Conservation (phyloP, 1,140 invertebrate genomes). For the Drosophila kanapiae region DNA sequence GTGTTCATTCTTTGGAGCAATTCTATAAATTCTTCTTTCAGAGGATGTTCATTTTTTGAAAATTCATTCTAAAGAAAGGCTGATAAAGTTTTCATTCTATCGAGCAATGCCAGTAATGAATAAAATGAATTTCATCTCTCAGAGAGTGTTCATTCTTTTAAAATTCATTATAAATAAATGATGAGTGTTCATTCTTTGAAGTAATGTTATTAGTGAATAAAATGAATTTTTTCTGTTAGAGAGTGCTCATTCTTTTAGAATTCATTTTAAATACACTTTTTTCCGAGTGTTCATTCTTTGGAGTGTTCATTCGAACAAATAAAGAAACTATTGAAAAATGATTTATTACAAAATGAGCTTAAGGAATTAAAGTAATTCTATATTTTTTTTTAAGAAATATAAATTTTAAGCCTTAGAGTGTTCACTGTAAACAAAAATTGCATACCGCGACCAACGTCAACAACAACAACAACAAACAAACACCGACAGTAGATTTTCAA, state of each 20-base stretch:
- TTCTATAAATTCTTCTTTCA: too few species aligned
- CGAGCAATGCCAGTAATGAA: too few species aligned
- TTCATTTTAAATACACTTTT: background rate
- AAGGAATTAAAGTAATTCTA: too few species aligned
- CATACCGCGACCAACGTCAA: constrained; percentile 79
- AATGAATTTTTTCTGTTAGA: background rate
- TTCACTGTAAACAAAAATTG: constrained; percentile 55
- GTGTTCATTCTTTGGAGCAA: background rate
- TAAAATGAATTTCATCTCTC: background rate
- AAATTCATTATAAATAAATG: background rate
- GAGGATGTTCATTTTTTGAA: too few species aligned
- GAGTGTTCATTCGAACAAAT: background rate
- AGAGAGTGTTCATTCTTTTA: background rate
- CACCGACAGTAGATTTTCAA: constrained; percentile 60
- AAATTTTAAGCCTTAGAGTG: background rate
- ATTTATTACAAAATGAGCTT: background rate
- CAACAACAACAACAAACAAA: constrained; percentile 56
- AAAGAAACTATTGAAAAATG: constrained; percentile 50
- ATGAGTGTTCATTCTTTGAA: background rate
- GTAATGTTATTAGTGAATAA: too few species aligned
- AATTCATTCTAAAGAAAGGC: too few species aligned
- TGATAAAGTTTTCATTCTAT: background rate
- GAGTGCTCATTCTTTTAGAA: background rate
- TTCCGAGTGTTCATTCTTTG: background rate
- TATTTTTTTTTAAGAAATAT: too few species aligned